Conservation (phyloP, 2,888 invertebrate genomes). For the Hyppa rectilinea region DNA sequence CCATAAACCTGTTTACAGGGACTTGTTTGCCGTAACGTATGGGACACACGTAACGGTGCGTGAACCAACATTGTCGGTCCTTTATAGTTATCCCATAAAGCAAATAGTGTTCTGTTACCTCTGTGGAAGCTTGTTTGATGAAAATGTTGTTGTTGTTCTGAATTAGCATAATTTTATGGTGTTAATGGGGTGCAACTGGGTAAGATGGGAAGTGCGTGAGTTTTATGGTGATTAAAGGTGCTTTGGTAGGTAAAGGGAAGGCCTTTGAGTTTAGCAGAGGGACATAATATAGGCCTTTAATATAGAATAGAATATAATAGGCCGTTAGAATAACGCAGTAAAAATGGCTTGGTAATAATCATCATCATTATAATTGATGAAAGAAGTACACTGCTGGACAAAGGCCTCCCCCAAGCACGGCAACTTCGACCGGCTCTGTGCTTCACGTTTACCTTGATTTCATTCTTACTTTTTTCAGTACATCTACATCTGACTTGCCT, state of each 20-base stretch:
- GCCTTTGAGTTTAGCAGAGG: neutral
- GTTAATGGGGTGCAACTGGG: slow-evolving; percentile 21
- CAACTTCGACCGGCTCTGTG: no score
- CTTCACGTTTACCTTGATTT: no score
- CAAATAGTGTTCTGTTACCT: slow-evolving; percentile 65
- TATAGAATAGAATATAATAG: no score
- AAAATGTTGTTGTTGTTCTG: slow-evolving; percentile 33
- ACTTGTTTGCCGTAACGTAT: slow-evolving; percentile 57
- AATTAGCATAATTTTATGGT: slow-evolving; percentile 46
- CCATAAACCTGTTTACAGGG: slow-evolving; percentile 65
- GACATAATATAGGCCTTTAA: neutral
- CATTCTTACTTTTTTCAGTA: no score
- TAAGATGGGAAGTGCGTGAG: neutral
- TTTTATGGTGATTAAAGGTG: slow-evolving; percentile 40
- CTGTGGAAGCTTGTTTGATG: slow-evolving; percentile 23
- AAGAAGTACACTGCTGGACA: no score
- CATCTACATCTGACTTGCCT: no score
- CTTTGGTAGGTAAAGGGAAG: slow-evolving; percentile 9
- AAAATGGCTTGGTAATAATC: no score
- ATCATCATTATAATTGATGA: no score
- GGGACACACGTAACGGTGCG: slow-evolving; percentile 63
- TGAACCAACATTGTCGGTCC: slow-evolving; percentile 65
- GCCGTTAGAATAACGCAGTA: neutral
- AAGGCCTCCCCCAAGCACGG: no score
- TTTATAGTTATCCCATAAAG: slow-evolving; percentile 66